Evolutionary conservation across 2,888 invertebrate genomes (phyloP), one percentile per base, ranked within the genome.

Genomic region (Acrobasis consociella): DNA sequence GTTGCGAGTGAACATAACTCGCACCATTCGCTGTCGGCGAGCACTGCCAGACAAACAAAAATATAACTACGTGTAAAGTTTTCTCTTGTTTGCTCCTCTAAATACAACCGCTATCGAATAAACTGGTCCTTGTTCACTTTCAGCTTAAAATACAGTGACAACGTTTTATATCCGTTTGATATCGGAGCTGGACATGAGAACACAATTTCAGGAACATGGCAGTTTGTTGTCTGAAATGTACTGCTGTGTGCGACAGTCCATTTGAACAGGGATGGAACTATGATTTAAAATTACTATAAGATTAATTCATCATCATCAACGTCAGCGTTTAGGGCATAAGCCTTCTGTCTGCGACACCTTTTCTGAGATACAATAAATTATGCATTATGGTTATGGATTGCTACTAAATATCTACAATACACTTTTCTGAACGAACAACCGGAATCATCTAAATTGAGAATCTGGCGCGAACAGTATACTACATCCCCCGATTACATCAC

Each of bases 1-100:
- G 49, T 62, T 62, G 9, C 62, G 31, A 49, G 16, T 55, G 62
- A 38, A 62, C 49, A 55, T 62, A 55, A 55, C 49, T 62, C 39
- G 60, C 37, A 51, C 17, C 51, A 17, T 50, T 22, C 13, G 39
- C 51, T 60, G 50, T 37, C 50, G 50, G 50, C 59, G 38, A 37
- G 49, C 49, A 15, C 37, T 17, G 11, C 37, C 39, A 39, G 60
- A 60, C n/a, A 51, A 51, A 61, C 62, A 38, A 16, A 62, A 55
- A 62, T 62, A 62, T 49, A 55, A 38, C 37, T 49, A 55, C 17
- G 50, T 58, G 55, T 38, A 38, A 55, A 61, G 42, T 61, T 61
- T 55, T 61, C 55, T 49, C 55, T 13, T 55, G 55, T 49, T 49
- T 39, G 31, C 52, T 39, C 37, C 42, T 9, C 46, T 15, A 56